A percentile compares a stretch with the other conserved stretches of the same genome.
These are phyloP conservation scores for Siniperca undulata DNA, from an alignment of 2,797 vertebrate genomes.

Conservation along the genomic window DNA sequence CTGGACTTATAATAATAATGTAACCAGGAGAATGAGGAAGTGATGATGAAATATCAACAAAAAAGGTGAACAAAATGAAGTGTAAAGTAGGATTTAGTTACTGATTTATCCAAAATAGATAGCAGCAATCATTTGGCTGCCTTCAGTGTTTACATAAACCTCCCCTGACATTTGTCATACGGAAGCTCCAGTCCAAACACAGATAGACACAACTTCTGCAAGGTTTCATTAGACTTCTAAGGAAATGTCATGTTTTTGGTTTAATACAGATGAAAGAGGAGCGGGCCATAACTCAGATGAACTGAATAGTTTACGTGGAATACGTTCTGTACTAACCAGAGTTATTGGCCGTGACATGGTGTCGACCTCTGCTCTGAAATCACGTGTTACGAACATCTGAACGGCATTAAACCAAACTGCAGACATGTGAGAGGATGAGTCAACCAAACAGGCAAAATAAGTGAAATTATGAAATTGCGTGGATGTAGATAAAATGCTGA, in stretches of 20 bases:
- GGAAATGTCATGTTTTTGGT: background rate
- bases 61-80: background rate
- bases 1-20: background rate
- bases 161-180: too few species aligned
- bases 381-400: background rate
- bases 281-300: too few species aligned
- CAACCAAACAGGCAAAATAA: background rate
- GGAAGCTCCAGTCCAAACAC: background rate
- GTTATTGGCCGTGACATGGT: background rate
- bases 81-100: background rate
- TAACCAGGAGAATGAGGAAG: conserved; percentile 15
- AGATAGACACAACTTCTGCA: background rate
- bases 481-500: background rate
- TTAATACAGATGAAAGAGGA: background rate
- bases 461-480: background rate
- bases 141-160: background rate
- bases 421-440: background rate
- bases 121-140: background rate
- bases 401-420: background rate
- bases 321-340: background rate
- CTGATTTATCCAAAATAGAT: background rate
- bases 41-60: background rate
- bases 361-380: background rate
- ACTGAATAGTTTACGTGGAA: background rate
- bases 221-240: background rate